Evolutionary conservation across 23 tunicate genomes (phyloP).

Genomic region (Aplidium turbinatum): DNA sequence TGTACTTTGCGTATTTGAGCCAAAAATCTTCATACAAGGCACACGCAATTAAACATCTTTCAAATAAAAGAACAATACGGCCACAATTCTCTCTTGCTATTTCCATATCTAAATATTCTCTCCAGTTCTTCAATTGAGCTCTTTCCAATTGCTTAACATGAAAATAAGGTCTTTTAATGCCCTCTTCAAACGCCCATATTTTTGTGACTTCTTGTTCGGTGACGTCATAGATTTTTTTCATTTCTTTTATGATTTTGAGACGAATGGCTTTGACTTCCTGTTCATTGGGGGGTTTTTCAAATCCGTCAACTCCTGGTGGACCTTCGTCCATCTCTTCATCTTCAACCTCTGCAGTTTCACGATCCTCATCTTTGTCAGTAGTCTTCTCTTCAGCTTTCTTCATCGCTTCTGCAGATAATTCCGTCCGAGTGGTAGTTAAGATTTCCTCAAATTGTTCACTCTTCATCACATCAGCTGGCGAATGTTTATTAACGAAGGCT

Average conservation of each 20-base stretch:
- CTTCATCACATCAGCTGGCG: conserved; percentile 55
- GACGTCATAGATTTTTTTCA: conserved; percentile 59
- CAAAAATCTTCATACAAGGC: conserved; percentile 95
- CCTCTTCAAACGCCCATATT: conserved; percentile 95
- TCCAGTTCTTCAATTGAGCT: conserved; percentile 90
- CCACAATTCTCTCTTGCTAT: conserved; percentile 50
- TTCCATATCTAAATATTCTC: conserved; percentile 81
- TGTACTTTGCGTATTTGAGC: conserved; percentile 89
- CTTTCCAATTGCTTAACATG: conserved; percentile 93
- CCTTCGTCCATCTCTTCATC: conserved; percentile 63
- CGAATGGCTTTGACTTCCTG: conserved; percentile 67
- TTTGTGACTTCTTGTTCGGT: conserved; percentile 83
- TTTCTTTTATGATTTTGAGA: conserved; percentile 40
- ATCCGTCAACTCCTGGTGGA: conserved; percentile 79
- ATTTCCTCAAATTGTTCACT: conserved; percentile 45
- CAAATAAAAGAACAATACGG: conserved; percentile 63
- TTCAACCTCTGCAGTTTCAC: conserved; percentile 27
- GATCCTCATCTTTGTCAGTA: conserved; percentile 16
- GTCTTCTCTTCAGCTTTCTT: conserved; percentile 30
- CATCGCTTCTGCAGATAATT: conserved; percentile 9
- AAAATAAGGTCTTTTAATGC: conserved; percentile 84
- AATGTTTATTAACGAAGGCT: conserved; percentile 64
- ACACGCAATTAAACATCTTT: conserved; percentile 90
- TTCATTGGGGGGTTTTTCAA: conserved; percentile 74
- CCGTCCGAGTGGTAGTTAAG: conserved; percentile 44